These are phyloP conservation scores for Diachrysia chrysitis DNA, from an alignment of 2,888 invertebrate genomes.

Conservation along the genomic window DNA sequence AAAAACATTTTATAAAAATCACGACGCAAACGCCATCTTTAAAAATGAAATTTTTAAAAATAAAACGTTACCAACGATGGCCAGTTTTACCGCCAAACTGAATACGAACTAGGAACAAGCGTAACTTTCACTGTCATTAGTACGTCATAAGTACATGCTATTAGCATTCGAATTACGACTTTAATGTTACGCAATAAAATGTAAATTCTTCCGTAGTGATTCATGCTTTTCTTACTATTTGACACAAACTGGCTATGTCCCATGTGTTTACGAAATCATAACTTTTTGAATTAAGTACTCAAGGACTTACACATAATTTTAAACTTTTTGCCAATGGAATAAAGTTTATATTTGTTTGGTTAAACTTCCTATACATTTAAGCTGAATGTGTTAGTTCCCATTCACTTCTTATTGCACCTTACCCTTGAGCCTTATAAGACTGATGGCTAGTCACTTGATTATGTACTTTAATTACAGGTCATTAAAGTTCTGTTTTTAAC, in stretches of 20 bases:
- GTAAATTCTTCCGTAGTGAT: conserved; percentile 53
- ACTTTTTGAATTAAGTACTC: conserved; percentile 59
- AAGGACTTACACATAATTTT: conserved; percentile 47
- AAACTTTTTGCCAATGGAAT: not conserved
- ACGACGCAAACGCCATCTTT: conserved; percentile 28
- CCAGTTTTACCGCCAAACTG: conserved; percentile 83
- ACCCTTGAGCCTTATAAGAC: conserved; percentile 46
- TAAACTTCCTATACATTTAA: conserved; percentile 34
- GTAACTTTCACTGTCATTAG: conserved; percentile 67
- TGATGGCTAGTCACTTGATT: conserved; percentile 33
- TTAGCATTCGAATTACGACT: conserved; percentile 57
- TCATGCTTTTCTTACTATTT: conserved; percentile 50
- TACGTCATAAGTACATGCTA: conserved; percentile 64
- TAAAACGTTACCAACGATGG: conserved; percentile 47
- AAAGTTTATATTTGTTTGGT: conserved; percentile 40
- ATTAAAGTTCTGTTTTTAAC: conserved; percentile 19
- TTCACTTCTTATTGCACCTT: conserved; percentile 64
- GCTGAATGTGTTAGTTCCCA: conserved; percentile 70
- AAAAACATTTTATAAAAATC: conserved; percentile 26
- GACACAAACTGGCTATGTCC: conserved; percentile 28
- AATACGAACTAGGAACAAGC: conserved; percentile 58
- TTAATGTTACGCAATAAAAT: conserved; percentile 36
- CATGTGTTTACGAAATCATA: conserved; percentile 65
- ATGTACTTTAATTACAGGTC: rapidly evolving
- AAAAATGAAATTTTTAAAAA: conserved; percentile 33